Conservation (phyloP, 2,797 vertebrate species). For the Rhabdophis nuchalis region DNA sequence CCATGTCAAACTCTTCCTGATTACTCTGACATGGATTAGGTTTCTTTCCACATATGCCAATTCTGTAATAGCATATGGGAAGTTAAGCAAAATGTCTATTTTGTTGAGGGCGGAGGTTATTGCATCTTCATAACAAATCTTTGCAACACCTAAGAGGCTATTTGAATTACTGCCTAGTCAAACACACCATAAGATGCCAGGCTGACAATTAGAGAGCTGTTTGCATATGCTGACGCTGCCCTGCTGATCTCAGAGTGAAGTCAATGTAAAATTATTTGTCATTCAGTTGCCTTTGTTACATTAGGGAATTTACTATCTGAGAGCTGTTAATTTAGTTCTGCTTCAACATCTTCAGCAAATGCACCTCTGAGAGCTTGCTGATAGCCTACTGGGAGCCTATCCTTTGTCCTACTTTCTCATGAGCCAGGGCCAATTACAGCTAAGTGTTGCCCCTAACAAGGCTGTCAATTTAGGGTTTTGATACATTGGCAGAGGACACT, state of each 20-base stretch:
- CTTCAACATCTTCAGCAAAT: conserved; percentile 4
- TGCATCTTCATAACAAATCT: neutral
- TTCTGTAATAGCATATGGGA: neutral
- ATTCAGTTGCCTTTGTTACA: neutral
- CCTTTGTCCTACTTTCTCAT: neutral
- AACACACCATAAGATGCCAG: neutral
- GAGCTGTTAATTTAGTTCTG: neutral
- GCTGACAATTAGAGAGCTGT: neutral
- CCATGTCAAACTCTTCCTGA: neutral
- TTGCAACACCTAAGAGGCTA: neutral
- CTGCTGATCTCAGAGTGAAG: neutral
- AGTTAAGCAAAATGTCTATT: neutral
- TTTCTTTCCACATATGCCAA: neutral
- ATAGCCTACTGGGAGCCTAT: neutral
- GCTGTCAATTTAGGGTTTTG: neutral
- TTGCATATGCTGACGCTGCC: neutral
- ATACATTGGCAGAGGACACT: neutral
- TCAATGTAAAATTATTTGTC: neutral
- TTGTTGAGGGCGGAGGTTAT: neutral
- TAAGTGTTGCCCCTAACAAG: neutral
- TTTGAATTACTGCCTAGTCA: neutral
- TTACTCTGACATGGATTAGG: neutral
- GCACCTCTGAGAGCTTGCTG: neutral
- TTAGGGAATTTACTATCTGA: neutral
- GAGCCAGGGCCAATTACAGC: neutral